Evolutionary conservation across 2,113 vertebrate species (phyloP).

Genomic region (Platichthys stellatus): DNA sequence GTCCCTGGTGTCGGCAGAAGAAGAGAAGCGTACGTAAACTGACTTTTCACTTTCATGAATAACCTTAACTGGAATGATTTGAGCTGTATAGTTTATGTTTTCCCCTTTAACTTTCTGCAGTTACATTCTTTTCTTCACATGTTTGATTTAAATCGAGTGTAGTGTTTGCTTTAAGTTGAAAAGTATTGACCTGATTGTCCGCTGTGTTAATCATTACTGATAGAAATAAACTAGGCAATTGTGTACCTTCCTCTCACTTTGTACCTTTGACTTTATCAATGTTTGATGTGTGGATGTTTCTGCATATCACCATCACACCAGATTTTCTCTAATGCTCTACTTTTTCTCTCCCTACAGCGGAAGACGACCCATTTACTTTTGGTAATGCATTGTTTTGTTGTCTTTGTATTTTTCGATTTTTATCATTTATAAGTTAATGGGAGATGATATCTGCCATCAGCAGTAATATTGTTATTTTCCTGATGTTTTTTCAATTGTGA

Average conservation of each 20-base stretch:
- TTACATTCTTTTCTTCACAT: background rate
- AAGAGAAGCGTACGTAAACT: slow-evolving; percentile 65
- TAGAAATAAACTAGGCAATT: slow-evolving; percentile 27
- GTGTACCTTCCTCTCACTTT: slow-evolving; percentile 22
- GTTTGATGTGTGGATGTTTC: slow-evolving; percentile 11
- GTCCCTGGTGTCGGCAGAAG: slow-evolving; percentile 78
- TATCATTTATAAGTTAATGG: background rate
- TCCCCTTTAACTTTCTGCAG: no score
- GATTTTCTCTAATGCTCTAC: slow-evolving; percentile 17
- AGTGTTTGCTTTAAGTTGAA: slow-evolving; percentile 5
- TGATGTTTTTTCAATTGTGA: background rate
- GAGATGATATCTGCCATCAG: background rate
- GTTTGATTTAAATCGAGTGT: background rate
- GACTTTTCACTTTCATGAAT: background rate
- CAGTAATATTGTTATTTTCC: background rate
- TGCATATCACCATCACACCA: background rate
- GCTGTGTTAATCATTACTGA: slow-evolving; percentile 36
- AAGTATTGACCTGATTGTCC: slow-evolving; percentile 16
- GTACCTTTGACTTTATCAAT: slow-evolving; percentile 26
- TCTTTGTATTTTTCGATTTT: background rate
- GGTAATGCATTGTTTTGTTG: slow-evolving; percentile 64
- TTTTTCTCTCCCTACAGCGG: slow-evolving; percentile 53
- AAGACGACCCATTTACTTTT: slow-evolving; percentile 82
- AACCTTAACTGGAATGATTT: background rate
- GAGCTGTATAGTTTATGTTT: background rate